Evolutionary conservation across 2,113 vertebrate species (phyloP).

Genomic region (Misgurnus mizolepis): DNA sequence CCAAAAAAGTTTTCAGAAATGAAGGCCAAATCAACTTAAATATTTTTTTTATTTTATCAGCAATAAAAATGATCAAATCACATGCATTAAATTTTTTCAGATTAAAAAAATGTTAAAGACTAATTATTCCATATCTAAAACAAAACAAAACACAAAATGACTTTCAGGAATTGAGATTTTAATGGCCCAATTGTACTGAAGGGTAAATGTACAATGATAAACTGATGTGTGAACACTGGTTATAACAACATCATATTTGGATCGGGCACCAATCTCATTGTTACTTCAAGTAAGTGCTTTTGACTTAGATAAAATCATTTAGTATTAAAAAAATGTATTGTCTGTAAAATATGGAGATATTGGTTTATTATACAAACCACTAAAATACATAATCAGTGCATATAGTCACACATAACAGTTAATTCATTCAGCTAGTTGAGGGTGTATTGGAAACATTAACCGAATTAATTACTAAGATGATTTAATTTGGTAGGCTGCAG

Average conservation of each 20-base stretch:
- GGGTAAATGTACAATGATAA: background rate
- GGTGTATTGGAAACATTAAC: too few species aligned
- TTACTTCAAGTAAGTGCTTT: slow-evolving; percentile 39
- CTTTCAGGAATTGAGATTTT: background rate
- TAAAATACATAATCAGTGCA: background rate
- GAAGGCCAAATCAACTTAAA: too few species aligned
- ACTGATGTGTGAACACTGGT: slow-evolving; percentile 46
- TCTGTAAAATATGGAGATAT: background rate
- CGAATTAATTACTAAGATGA: too few species aligned
- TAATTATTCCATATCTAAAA: background rate
- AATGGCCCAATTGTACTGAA: background rate
- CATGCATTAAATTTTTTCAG: too few species aligned
- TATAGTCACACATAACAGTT: too few species aligned
- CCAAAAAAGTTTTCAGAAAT: too few species aligned
- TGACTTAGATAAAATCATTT: background rate
- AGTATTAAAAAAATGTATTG: background rate
- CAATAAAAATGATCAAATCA: too few species aligned
- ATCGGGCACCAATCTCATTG: slow-evolving; percentile 18
- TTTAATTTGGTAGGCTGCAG: too few species aligned
- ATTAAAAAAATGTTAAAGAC: too few species aligned
- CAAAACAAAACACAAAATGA: background rate
- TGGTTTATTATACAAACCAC: background rate
- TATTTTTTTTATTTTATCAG: too few species aligned
- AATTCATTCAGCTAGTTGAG: too few species aligned
- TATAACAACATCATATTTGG: slow-evolving; percentile 46